phyloP scores from a whole-genome alignment of 2,888 invertebrate species.

The Ophion slaviceki region DNA sequence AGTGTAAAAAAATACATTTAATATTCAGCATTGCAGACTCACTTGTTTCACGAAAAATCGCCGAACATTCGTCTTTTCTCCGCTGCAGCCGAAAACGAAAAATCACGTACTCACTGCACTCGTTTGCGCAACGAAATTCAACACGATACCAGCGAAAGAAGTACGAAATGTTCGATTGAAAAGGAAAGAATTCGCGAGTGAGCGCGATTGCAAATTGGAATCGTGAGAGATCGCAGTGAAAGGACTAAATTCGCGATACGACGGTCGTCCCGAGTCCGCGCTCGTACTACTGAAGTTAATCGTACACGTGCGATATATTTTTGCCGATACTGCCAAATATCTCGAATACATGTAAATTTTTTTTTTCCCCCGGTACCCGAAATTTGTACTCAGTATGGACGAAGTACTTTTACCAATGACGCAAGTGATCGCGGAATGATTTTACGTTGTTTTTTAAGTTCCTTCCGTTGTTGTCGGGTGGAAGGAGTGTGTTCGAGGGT shows the following conservation, averaged over 20 bases:
- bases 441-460: background rate
- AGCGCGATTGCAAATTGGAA: background rate
- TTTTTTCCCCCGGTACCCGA: background rate
- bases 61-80: background rate
- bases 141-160: background rate
- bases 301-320: background rate
- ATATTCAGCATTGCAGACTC: conserved; percentile 2
- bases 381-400: background rate
- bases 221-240: conserved; percentile 39
- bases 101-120: conserved; percentile 22
- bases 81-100: background rate
- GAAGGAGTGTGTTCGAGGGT: conserved; percentile 32
- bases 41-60: conserved; percentile 23
- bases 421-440: background rate
- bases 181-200: background rate
- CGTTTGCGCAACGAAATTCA: background rate
- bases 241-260: conserved; percentile 65
- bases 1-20: background rate
- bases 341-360: background rate
- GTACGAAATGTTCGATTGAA: background rate
- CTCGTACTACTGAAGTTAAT: conserved; percentile 48
- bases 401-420: background rate
- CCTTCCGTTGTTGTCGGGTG: background rate
- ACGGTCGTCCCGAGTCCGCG: conserved; percentile 50
- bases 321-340: background rate